These are phyloP conservation scores for Tanytarsus gracilentus DNA, from an alignment of 2,888 invertebrate species.

Conservation along the genomic window DNA sequence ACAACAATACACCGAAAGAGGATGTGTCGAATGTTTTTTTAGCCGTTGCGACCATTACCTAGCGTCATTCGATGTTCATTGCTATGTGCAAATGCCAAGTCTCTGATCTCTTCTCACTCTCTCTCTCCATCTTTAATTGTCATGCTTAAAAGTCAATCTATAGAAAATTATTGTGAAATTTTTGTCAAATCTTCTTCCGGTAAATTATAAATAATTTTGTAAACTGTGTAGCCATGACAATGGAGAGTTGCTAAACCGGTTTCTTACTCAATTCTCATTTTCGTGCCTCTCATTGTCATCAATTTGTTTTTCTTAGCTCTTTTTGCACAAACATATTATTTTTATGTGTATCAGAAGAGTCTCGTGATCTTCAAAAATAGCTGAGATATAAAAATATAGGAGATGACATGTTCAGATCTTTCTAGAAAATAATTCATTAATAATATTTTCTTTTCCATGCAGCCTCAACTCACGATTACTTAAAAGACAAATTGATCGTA, in stretches of 20 bases:
- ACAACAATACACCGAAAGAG: conserved; percentile 7
- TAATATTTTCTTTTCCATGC: too few species aligned
- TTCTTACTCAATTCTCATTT: not conserved
- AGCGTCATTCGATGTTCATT: too few species aligned
- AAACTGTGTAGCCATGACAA: conserved; percentile 17
- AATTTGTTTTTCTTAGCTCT: not conserved
- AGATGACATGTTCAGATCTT: too few species aligned
- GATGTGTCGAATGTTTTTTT: not conserved
- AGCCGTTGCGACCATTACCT: too few species aligned
- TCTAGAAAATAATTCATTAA: too few species aligned
- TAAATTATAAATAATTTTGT: not conserved
- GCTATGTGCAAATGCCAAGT: conserved; percentile 3
- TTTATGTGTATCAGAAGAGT: not conserved
- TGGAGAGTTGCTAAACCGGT: conserved; percentile 17
- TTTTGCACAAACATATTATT: not conserved
- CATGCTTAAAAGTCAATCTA: too few species aligned
- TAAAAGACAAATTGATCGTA: too few species aligned
- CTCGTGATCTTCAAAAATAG: not conserved
- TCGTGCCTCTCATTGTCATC: not conserved
- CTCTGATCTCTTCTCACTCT: too few species aligned
- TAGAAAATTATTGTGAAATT: too few species aligned
- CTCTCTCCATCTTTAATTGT: too few species aligned
- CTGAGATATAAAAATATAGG: too few species aligned
- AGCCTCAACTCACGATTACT: too few species aligned
- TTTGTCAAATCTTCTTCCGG: not conserved